phyloP scores from a whole-genome alignment of 1,140 invertebrate species.

The Araneus ventricosus region DNA sequence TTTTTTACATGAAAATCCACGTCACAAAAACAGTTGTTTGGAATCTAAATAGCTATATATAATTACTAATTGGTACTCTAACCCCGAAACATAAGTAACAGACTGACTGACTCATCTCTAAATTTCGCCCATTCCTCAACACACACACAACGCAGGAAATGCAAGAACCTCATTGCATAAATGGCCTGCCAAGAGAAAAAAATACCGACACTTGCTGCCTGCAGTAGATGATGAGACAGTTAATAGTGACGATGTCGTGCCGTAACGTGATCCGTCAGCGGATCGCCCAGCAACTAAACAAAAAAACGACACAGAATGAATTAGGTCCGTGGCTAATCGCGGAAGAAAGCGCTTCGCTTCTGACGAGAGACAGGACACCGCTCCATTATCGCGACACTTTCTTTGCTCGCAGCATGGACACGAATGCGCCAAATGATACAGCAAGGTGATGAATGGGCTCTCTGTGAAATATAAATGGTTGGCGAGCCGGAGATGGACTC shows the following conservation, averaged over 20 bases:
- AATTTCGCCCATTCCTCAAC: not conserved
- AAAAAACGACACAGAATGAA: not conserved
- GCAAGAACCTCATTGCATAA: not conserved
- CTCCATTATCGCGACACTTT: not conserved
- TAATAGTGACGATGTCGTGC: slow-evolving; percentile 1
- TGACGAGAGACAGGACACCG: slow-evolving; percentile 15
- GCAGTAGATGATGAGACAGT: not conserved
- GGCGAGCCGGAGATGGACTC: not conserved
- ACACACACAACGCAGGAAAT: not conserved
- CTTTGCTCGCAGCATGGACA: not conserved
- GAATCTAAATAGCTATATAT: not conserved
- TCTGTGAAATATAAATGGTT: not conserved
- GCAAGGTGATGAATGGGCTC: not conserved
- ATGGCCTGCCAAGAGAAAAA: not conserved
- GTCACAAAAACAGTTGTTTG: not conserved
- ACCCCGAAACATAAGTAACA: not conserved
- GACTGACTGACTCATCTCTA: not conserved
- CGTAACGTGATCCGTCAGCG: not conserved
- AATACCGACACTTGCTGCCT: not conserved
- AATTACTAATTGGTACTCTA: not conserved
- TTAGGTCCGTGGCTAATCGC: slow-evolving; percentile 4
- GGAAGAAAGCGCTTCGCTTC: not conserved
- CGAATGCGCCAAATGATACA: not conserved
- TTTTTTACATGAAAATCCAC: not conserved
- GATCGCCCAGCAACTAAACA: not conserved